Evolutionary conservation across 37 sponge, comb jelly and placozoan species (phyloP), one percentile per base, ranked within the genome.

Genomic region (Amphimedon queenslandica): DNA sequence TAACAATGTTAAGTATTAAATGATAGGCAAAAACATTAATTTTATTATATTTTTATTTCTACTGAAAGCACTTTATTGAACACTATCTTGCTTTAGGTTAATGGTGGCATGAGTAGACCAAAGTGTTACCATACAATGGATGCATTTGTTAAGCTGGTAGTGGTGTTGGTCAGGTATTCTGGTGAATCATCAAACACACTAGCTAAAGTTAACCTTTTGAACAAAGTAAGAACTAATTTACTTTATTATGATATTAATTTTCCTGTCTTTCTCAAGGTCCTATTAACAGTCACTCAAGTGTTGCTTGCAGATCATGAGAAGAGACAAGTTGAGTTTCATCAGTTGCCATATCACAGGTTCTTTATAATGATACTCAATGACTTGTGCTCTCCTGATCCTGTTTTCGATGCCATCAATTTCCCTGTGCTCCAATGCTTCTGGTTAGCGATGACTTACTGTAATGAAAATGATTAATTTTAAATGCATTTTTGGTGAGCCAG

Each of bases 81-180:
- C 18, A 6, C 63, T 61, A 6, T 61, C 67, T 33, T 28, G 10
- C 23, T 8, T 37, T 16, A 63, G 37, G 85, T 85, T 43, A 90
- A 58, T 67, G 56, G 79, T 1, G 73, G 87, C 20, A 74, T 95
- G 85, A 80, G 93, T 2, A 77, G 97, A 16, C 91, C 93, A 28
- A 95, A 95, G 87, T 92, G 96, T 73, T 99, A 95, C 80, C 96
- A 99, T 75, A 96, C 94, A 18, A 93, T 99, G 91, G 99, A 99
- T 80, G 96, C 93, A 32, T 99, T 94, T 84, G 96, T 92, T 32
- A 92, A 90, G 57, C 80, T 99, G 64, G 94, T 95, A 28, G 94
- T 92, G 43, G 94, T 99, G 8, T 76, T 99, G 64, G 90, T 99
- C 41, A 67, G 90, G 42, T 90, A 80, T 69, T 81, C 90, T 63